A percentile compares a stretch with the other conserved stretches of the same genome.
phyloP scores from a whole-genome alignment of 2,113 vertebrate genomes.

The Alaudala cheleensis region DNA sequence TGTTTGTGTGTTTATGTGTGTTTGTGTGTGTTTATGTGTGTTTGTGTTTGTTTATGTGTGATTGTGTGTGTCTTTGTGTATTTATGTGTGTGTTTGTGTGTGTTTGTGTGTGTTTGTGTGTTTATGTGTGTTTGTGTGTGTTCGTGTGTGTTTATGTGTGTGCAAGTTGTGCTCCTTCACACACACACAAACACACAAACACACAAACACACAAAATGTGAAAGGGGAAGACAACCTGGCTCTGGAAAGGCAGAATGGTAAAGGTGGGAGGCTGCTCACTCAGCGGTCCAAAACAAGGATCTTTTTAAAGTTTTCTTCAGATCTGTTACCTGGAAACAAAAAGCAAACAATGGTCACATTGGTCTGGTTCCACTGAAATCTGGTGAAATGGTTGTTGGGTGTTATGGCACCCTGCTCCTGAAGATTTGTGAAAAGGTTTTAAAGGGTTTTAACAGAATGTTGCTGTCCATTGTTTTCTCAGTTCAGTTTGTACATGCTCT shows the following conservation, averaged over 20 bases:
- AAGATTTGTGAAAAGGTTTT: neutral
- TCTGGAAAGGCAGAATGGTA: neutral
- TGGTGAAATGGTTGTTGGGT: neutral
- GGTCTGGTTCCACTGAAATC: neutral
- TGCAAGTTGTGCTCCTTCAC: neutral
- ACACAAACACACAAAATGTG: neutral
- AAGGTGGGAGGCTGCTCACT: neutral
- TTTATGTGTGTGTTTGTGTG: too few relatives aligned
- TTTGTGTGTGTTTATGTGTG: too few relatives aligned
- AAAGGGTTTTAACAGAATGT: neutral
- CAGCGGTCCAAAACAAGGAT: neutral
- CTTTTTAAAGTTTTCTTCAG: accelerated
- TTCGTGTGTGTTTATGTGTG: too few relatives aligned
- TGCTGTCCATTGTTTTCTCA: neutral
- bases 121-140: too few relatives aligned
- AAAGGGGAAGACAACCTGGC: neutral
- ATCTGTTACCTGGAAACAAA: neutral
- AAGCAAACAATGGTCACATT: neutral
- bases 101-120: too few relatives aligned
- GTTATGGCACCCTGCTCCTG: neutral
- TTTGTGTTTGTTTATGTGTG: too few relatives aligned
- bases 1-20: too few relatives aligned
- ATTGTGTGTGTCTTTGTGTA: too few relatives aligned
- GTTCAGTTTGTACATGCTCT: neutral
- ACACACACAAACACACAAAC: too few relatives aligned